Evolutionary conservation across 2,113 vertebrate species (phyloP), one percentile per base, ranked within the genome.

Genomic region (Tauraco erythrolophus): DNA sequence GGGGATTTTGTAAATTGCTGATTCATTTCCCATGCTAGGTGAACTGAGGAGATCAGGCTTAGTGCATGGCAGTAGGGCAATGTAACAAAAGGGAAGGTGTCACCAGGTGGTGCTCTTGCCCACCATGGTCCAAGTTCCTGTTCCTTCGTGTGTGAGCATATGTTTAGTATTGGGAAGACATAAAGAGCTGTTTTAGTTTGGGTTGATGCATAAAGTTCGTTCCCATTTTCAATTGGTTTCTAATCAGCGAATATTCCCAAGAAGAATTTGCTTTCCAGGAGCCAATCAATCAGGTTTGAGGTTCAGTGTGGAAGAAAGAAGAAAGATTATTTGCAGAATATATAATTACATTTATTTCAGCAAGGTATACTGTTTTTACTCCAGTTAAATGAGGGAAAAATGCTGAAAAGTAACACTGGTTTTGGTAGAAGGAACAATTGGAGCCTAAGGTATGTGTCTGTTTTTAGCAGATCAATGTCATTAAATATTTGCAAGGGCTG

Each of bases 31-130:
- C 8, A 1, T 46, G 25, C 17, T 60, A 48, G 9, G 0, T 43
- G 46, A 53, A 19, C 7, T 8, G 11, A 57, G 27, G 30, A 31
- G 14, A 14, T 8, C 4, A 24, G 54, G 10, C 28, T 45, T 21
- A 8, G 7, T 51, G 37, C 35, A 19, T 4, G 10, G 79, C 27
- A 62, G 31, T 4, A n/a, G 41, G 33, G 22, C 7, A 56, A 65
- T 50, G 15, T 71, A 43, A 35, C 31, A 14, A 48, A 58, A 75
- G 27, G 19, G 48, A 84, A 68, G 51, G 28, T 5, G 18, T 91
- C 80, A 91, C 51, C 83, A 94, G 95, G 35, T 92, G 88, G 76
- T 96, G 72, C 92, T 92, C 64, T 84, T 86, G 50, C 80, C 46
- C 56, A 30, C 45, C 1, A 1, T 76, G 86, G 89, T 64, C 48